A percentile compares a stretch with the other conserved stretches of the same genome.
These are phyloP conservation scores for Epizoanthus ramosus DNA, from an alignment of 92 coral and sea anemone genomes.

Conservation along the genomic window DNA sequence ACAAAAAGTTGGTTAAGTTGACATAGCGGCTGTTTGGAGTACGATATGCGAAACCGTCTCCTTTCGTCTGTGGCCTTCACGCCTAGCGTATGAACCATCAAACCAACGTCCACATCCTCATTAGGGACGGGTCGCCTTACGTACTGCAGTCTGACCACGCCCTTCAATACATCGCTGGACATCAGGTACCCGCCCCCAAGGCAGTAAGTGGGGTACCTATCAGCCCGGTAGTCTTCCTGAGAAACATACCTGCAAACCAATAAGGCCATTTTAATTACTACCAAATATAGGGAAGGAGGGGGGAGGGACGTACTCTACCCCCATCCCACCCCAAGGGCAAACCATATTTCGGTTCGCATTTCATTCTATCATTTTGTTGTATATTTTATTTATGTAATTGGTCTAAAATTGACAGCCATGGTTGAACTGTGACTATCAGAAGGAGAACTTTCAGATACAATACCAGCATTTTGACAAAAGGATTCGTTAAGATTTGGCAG, in stretches of 20 bases:
- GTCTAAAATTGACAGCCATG: too few relatives aligned
- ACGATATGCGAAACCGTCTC: conserved; percentile 30
- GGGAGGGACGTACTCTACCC: too few relatives aligned
- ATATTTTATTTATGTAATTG: too few relatives aligned
- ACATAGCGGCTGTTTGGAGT: neutral
- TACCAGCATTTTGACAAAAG: too few relatives aligned
- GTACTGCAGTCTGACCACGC: conserved; percentile 32
- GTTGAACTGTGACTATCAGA: too few relatives aligned
- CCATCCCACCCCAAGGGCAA: too few relatives aligned
- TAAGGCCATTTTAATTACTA: neutral
- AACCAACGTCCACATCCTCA: conserved; percentile 43
- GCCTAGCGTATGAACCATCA: conserved; percentile 25
- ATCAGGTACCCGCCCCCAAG: conserved; percentile 49
- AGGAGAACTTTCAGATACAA: too few relatives aligned
- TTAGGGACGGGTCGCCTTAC: conserved; percentile 11
- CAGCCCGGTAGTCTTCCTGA: conserved; percentile 35
- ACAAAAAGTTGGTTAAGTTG: neutral
- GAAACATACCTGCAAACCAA: conserved; percentile 48
- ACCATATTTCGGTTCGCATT: too few relatives aligned
- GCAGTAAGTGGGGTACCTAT: conserved; percentile 44
- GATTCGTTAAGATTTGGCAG: too few relatives aligned
- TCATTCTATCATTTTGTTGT: too few relatives aligned
- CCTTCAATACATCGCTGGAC: conserved; percentile 17
- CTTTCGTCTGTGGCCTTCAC: conserved; percentile 40
- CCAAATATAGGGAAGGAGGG: too few relatives aligned